Percentiles rank a stretch among this genome's conserved stretches.
These are phyloP conservation scores for Teinopalpus imperialis DNA, from an alignment of 2,888 invertebrate genomes.

Conservation along the genomic window DNA sequence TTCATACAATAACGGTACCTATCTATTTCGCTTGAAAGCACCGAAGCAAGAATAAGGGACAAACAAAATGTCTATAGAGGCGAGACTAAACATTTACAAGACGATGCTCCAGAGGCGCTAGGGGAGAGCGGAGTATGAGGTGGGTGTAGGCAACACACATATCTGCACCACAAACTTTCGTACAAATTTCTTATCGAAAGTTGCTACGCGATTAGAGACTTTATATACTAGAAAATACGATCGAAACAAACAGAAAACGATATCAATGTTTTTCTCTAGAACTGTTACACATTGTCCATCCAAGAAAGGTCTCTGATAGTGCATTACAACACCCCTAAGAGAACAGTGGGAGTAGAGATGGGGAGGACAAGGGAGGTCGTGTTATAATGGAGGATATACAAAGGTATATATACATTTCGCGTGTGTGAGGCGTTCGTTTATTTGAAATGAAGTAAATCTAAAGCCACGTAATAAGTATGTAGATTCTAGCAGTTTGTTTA, in stretches of 20 bases:
- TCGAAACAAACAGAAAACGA: constrained; percentile 10
- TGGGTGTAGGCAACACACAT: constrained; percentile 36
- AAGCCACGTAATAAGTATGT: constrained; percentile 42
- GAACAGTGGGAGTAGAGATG: constrained; percentile 28
- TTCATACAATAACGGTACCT: constrained; percentile 38
- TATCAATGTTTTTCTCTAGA: constrained; percentile 32
- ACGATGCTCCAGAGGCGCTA: constrained; percentile 53
- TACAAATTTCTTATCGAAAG: constrained; percentile 29
- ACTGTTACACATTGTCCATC: constrained; percentile 48
- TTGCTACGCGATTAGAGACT: constrained; percentile 34
- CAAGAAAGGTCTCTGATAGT: constrained; percentile 54
- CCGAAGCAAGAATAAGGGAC: constrained; percentile 57
- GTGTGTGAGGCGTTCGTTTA: constrained; percentile 44
- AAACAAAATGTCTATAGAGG: constrained; percentile 72
- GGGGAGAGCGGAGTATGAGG: constrained; percentile 34
- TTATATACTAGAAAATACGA: constrained; percentile 24
- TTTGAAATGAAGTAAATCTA: constrained; percentile 47
- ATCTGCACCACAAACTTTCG: constrained; percentile 36
- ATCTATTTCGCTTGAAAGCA: constrained; percentile 58
- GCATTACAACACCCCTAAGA: constrained; percentile 44
- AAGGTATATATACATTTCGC: constrained; percentile 42
- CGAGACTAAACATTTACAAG: constrained; percentile 74
- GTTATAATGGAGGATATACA: constrained; percentile 40
- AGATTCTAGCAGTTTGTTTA: too few relatives aligned
- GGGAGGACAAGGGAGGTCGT: constrained; percentile 36